Evolutionary conservation across 2,888 invertebrate genomes (phyloP), one percentile per base, ranked within the genome.

Genomic region (Epiperipatus broadwayi): DNA sequence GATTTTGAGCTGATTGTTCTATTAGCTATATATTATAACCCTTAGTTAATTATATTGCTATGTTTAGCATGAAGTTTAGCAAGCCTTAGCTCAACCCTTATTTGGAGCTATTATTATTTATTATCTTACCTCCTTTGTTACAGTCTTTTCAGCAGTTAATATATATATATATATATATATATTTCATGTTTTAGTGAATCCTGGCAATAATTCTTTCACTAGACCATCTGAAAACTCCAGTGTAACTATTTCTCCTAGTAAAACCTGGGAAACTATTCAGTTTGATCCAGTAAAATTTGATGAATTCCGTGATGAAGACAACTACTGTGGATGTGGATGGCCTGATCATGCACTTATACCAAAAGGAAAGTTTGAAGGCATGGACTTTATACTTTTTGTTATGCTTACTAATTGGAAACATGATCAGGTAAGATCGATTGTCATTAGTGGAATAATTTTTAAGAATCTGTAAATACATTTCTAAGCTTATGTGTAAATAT

Each of bases 281-380:
- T 50, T 53, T 1, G 64, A 59, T 39, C 21, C 41, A 2, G 39
- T 39, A 31, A n/a, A n/a, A n/a, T n/a, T n/a, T n/a, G n/a, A n/a
- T n/a, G n/a, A n/a, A n/a, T n/a, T n/a, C n/a, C n/a, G n/a, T n/a
- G 41, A 35, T 33, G 43, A 66, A 47, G 77, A 76, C 61, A 75
- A 76, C 60, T 78, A 77, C 68, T 84, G 83, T 61, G 81, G 81
- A 43, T 84, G 83, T 51, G 80, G 81, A 36, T 81, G 81, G 79
- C 81, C 81, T 0, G 73, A 78, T 43, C 79, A 81, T 57, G 68
- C 81, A 70, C 65, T 80, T 4, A 47, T 78, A 22, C 76, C 80
- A 1, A 75, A 71, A 58, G 81, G 81, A 3, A 72, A 57, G 3
- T 51, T 65, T 0, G 63, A 67, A 41, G 80, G 80, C 1, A 71